These are phyloP conservation scores for Blennius ocellaris DNA, from an alignment of 2,113 vertebrate species.

Conservation along the genomic window DNA sequence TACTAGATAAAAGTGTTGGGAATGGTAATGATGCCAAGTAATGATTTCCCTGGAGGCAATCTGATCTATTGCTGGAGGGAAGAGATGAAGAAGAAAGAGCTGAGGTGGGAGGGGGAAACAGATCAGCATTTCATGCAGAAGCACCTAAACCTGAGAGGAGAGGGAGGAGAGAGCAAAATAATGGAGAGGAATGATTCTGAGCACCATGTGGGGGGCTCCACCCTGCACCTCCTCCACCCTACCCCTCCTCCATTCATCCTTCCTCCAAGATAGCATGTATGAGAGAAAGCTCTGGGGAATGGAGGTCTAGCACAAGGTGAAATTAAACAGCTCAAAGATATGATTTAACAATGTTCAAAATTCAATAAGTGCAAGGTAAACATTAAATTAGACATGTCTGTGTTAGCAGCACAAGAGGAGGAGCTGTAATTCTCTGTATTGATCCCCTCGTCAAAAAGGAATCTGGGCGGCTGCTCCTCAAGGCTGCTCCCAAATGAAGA, in stretches of 20 bases:
- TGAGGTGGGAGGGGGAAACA: conserved; percentile 54
- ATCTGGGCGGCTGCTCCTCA: conserved; percentile 88
- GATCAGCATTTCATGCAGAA: conserved; percentile 80
- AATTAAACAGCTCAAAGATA: conserved; percentile 96
- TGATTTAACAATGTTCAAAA: conserved; percentile 95
- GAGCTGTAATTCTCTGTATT: conserved; percentile 85
- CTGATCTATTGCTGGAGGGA: conserved; percentile 95
- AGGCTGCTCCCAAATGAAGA: conserved; percentile 86
- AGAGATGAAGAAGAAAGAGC: conserved; percentile 83
- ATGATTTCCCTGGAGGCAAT: conserved; percentile 97
- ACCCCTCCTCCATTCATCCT: conserved; percentile 17
- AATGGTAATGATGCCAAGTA: conserved; percentile 97
- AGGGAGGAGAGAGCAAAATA: conserved; percentile 63
- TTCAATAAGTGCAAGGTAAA: conserved; percentile 93
- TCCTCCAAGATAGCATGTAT: conserved; percentile 46
- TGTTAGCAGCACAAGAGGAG: conserved; percentile 84
- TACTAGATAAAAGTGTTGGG: conserved; percentile 91
- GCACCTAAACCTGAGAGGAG: conserved; percentile 58
- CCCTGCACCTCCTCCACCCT: not conserved
- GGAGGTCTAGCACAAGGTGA: conserved; percentile 84
- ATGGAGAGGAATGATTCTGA: conserved; percentile 63
- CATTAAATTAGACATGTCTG: conserved; percentile 92
- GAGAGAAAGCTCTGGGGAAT: conserved; percentile 84
- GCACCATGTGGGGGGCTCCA: conserved; percentile 37
- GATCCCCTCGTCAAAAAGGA: conserved; percentile 93